phyloP scores from a whole-genome alignment of 2,113 vertebrate species.

The Acrocephalus kingi region DNA sequence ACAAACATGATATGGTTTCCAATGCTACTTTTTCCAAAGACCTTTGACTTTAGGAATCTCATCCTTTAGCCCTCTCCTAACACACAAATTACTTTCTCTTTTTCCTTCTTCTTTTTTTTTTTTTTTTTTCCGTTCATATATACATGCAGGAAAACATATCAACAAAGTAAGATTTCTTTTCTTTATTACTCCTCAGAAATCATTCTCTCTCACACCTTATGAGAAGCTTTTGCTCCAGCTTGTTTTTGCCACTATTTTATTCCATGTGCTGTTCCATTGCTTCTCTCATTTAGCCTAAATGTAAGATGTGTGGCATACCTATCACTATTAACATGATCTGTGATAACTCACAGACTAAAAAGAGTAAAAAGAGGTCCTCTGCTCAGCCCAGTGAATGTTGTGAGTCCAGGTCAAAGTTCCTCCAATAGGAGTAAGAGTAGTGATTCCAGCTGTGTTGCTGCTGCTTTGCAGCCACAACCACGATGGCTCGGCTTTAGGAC shows the following conservation, averaged over 20 bases:
- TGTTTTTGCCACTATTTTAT: background rate
- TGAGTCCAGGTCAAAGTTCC: background rate
- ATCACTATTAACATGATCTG: background rate
- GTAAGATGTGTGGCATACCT: background rate
- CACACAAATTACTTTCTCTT: background rate
- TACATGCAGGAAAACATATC: background rate
- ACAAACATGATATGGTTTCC: background rate
- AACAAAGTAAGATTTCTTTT: background rate
- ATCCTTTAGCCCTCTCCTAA: accelerated
- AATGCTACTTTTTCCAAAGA: background rate
- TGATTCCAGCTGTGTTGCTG: no score
- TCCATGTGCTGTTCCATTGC: background rate
- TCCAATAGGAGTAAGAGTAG: background rate
- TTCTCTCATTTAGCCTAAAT: background rate
- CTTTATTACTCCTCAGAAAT: background rate
- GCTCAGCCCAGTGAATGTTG: background rate
- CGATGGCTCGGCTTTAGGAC: no score
- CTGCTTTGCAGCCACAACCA: no score
- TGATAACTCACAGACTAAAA: background rate
- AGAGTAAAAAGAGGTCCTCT: background rate
- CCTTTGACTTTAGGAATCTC: background rate
- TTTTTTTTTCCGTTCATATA: background rate
- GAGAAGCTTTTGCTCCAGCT: background rate
- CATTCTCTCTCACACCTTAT: background rate
- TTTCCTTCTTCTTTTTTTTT: accelerated